Base-by-base conservation (phyloP, 2,797 vertebrate genomes). In the Pseudomugil gertrudae region DNA sequence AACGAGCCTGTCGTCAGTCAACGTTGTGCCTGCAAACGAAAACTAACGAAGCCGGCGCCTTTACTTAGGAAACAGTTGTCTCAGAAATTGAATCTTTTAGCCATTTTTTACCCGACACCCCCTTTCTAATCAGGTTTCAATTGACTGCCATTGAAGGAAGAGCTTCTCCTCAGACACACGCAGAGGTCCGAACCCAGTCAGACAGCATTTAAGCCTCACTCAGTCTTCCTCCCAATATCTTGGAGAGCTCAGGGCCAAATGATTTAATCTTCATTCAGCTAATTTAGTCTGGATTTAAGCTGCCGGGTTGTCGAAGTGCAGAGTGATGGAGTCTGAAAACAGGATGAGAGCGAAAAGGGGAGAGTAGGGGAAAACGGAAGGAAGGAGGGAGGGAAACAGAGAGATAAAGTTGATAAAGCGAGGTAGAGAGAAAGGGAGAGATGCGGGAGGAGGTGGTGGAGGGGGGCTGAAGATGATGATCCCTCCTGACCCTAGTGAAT, bases 211-310 rank as follows among this genome's bases (percentile, higher is more conserved):
- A 90, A 87, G 88, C 82, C 84, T 88, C 88, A 88, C 88, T 92
- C 88, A 74, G 85, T 90, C 90, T 89, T 87, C 84, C 79, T 85
- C 87, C 86, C 90, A 92, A 92, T 92, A 90, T 90, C 88, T 87
- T 48, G 74, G 86, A 89, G 84, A 90, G 90, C 90, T 91, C 86
- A 88, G 72, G 86, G 88, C 89, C 89, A 91, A 91, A 92, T 91
- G 85, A 91, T 92, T 92, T 93, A 92, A 93, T 93, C 92, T 93
- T 93, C 92, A 92, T 93, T 93, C 88, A 83, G 87, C 88, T 93
- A 92, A 91, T 92, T 93, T 93, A 92, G 90, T 91, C 92, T 90
- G 86, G 91, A 90, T 92, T 90, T 89, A 88, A 89, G 90, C 82
- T 89, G 88, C 89, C 48, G 83, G 87, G 80, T 91, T 91, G 90